phyloP scores from a whole-genome alignment of 2,113 vertebrate species.

The Lepus europaeus region DNA sequence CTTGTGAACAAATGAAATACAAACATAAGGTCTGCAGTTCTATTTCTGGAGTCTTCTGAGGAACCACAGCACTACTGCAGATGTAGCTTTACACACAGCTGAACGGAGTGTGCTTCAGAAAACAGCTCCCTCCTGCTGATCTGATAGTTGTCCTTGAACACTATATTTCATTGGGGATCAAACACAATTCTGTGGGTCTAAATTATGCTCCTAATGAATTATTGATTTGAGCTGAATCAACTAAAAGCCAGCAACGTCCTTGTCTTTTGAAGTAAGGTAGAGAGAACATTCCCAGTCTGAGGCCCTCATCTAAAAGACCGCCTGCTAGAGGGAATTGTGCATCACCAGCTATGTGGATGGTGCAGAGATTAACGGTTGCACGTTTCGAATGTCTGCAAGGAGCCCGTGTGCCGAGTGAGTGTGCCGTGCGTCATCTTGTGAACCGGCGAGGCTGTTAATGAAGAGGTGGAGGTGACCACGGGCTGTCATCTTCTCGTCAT shows the following conservation, averaged over 20 bases:
- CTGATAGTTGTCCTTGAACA: not conserved
- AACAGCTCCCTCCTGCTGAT: not conserved
- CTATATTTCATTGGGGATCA: not conserved
- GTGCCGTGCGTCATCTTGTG: not conserved
- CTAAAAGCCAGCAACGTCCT: not conserved
- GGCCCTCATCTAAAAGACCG: not conserved
- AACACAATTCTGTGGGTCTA: not conserved
- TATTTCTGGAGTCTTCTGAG: not conserved
- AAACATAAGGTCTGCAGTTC: not conserved
- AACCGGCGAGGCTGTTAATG: not conserved
- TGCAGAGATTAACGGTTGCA: not conserved
- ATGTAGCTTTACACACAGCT: not conserved
- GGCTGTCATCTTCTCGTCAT: fast-evolving
- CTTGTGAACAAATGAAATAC: not conserved
- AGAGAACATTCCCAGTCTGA: not conserved
- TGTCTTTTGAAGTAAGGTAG: not conserved
- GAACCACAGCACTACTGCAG: too few relatives aligned
- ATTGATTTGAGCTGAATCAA: not conserved
- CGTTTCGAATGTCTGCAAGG: not conserved
- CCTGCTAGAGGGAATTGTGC: not conserved
- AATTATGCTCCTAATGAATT: not conserved
- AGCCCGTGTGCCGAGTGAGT: not conserved
- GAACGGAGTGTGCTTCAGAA: not conserved
- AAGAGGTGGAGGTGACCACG: too few relatives aligned
- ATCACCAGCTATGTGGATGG: too few relatives aligned